phyloP scores from a whole-genome alignment of 2,888 invertebrate species.

The Electrophaes corylata region DNA sequence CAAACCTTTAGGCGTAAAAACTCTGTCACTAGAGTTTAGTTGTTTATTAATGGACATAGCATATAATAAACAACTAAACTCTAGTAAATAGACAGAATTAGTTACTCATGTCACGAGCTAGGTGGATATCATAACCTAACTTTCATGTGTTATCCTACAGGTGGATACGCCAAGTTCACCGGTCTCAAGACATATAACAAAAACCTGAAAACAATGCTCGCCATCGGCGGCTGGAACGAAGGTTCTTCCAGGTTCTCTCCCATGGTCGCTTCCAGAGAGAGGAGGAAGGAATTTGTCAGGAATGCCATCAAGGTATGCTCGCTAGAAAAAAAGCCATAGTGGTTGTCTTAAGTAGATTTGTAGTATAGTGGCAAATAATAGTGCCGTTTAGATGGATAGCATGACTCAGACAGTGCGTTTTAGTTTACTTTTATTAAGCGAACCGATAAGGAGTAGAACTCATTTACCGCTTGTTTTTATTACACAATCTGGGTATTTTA shows the following conservation, averaged over 20 bases:
- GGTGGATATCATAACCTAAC: background rate
- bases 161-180: constrained; percentile 97
- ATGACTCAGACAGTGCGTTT: background rate
- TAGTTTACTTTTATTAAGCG: background rate
- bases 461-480: background rate
- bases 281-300: constrained; percentile 92
- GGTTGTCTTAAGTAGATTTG: background rate
- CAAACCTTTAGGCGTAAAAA: background rate
- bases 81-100: too few relatives aligned
- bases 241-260: constrained; percentile 94
- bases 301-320: constrained; percentile 89
- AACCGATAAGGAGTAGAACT: background rate
- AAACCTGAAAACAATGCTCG: constrained; percentile 94
- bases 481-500: background rate
- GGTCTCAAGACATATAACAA: constrained; percentile 97
- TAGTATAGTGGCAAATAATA: background rate
- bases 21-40: background rate
- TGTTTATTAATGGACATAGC: too few relatives aligned
- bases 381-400: too few relatives aligned
- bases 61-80: too few relatives aligned
- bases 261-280: constrained; percentile 91
- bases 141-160: constrained; percentile 67
- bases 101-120: background rate
- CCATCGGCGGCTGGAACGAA: constrained; percentile 97
- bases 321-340: background rate